Evolutionary conservation across 2,797 vertebrate genomes (phyloP), one percentile per base, ranked within the genome.

Genomic region (Delichon dasypus): DNA sequence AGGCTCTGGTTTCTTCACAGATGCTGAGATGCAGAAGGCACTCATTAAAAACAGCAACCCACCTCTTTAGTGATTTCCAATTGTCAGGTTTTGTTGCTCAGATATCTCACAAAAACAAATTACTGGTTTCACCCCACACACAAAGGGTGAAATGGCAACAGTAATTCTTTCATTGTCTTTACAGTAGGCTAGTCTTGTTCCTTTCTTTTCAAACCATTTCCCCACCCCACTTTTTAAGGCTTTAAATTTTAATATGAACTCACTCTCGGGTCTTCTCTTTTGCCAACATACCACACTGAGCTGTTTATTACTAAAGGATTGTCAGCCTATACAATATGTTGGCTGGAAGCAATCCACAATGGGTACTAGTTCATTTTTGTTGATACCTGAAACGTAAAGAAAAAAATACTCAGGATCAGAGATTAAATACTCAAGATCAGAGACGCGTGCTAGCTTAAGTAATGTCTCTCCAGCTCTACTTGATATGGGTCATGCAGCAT

Each of bases 161-260:
- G 68, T 81, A 94, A 93, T 90, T 88, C 61, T 96, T 95, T 34
- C 10, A 2, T 55, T 85, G 68, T 90, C 91, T 91, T 94, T 67
- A 86, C 87, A 79, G 60, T 16, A 42, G 40, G 34, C 54, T 78
- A 82, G 70, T 89, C 84, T 70, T 80, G 71, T 61, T 96, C 30
- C 25, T 38, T 96, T 84, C 25, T 62, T 89, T 94, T 94, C 66
- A 90, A 79, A 90, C 25, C 62, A 84, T 90, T 96, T 81, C 30
- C 66, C 19, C 75, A 65, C 51, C 93, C 40, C 60, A 23, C 57
- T 94, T 94, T 82, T 92, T 90, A 93, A 88, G 42, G 42, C 30
- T 96, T 97, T 96, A 86, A 88, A 95, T 93, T 97, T 97, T 96
- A 94, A 93, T 83, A 74, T 73, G 48, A 89, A 89, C 74, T 88